These are phyloP conservation scores for Symphodus melops DNA, from an alignment of 2,113 vertebrate species.

Conservation along the genomic window DNA sequence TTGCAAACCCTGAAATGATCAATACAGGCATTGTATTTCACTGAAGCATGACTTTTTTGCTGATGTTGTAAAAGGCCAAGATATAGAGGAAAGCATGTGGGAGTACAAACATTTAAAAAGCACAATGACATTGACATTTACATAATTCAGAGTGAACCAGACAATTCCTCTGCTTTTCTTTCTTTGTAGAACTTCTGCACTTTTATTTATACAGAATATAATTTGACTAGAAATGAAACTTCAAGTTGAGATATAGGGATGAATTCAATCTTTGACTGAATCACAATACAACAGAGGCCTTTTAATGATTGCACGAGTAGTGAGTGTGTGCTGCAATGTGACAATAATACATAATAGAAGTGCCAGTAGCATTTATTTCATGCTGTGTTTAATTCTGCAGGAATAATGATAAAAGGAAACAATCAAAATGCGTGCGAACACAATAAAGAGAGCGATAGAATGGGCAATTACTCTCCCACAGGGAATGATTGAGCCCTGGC, in stretches of 20 bases:
- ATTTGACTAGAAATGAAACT: constrained; percentile 47
- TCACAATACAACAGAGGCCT: constrained; percentile 61
- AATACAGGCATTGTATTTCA: constrained; percentile 76
- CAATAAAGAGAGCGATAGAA: constrained; percentile 74
- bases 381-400: constrained; percentile 84
- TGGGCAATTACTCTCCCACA: constrained; percentile 73
- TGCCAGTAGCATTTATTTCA: constrained; percentile 82
- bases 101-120: constrained; percentile 70
- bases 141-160: constrained; percentile 55
- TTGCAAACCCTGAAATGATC: constrained; percentile 64
- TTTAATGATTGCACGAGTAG: constrained; percentile 73
- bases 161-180: constrained; percentile 42
- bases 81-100: constrained; percentile 53
- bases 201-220: constrained; percentile 41
- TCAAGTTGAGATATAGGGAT: constrained; percentile 50
- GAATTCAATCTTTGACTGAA: constrained; percentile 64
- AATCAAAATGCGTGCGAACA: constrained; percentile 80
- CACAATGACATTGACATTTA: constrained; percentile 73
- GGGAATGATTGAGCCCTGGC: constrained; percentile 79
- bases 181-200: constrained; percentile 29
- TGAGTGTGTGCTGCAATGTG: constrained; percentile 67
- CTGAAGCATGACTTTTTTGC: constrained; percentile 79
- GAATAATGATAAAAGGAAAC: constrained; percentile 84
- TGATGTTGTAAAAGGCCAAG: constrained; percentile 74
- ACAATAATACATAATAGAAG: constrained; percentile 79